Conservation (phyloP, 1,140 invertebrate genomes). For the Wiebesia pumilae region DNA sequence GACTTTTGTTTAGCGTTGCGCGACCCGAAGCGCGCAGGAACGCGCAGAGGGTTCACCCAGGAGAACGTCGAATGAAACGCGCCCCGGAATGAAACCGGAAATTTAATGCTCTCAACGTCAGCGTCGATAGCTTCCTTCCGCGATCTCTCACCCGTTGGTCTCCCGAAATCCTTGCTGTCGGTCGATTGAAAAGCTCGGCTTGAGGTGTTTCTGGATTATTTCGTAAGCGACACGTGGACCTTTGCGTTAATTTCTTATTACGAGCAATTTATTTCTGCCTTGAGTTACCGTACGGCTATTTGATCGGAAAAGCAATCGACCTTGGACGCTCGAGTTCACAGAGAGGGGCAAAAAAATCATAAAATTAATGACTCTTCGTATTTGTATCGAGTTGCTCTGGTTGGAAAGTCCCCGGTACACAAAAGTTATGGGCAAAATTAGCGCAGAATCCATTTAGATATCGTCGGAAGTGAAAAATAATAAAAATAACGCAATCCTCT, state of each 20-base stretch:
- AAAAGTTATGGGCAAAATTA: too few relatives aligned
- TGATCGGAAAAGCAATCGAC: too few relatives aligned
- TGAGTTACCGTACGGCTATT: not conserved
- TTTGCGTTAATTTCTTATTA: not conserved
- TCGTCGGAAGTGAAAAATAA: too few relatives aligned
- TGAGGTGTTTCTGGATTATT: not conserved
- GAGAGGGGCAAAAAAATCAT: too few relatives aligned
- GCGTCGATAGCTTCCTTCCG: not conserved
- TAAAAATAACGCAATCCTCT: not conserved
- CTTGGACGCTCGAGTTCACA: too few relatives aligned
- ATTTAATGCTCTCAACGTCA: not conserved
- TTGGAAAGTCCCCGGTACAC: too few relatives aligned
- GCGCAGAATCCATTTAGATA: too few relatives aligned
- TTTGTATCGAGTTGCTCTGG: too few relatives aligned
- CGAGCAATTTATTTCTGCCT: not conserved
- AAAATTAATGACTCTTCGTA: too few relatives aligned
- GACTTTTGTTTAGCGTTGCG: not conserved
- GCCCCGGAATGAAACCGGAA: too few relatives aligned
- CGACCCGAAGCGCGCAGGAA: not conserved
- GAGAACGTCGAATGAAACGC: not conserved
- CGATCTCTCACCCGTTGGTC: not conserved
- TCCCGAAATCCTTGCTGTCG: not conserved
- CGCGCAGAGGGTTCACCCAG: not conserved
- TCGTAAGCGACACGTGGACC: not conserved
- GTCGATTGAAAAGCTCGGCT: not conserved